Percentiles rank a stretch among this genome's conserved stretches.
These are phyloP conservation scores for Hippocampus mohnikei DNA, from an alignment of 2,113 vertebrate genomes.

Conservation along the genomic window DNA sequence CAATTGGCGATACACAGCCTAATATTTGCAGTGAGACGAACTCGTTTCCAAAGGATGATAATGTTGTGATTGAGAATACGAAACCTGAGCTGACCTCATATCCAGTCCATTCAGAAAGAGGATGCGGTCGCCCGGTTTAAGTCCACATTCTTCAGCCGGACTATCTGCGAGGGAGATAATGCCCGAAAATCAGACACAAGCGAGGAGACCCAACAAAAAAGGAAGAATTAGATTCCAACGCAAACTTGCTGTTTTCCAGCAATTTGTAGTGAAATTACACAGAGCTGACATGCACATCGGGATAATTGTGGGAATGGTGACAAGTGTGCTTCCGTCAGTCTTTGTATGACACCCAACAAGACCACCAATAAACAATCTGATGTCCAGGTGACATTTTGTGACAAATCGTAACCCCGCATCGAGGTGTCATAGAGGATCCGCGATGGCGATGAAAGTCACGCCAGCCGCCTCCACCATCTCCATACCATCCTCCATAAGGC, in stretches of 20 bases:
- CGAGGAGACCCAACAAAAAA: background rate
- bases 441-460: slow-evolving; percentile 62
- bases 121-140: slow-evolving; percentile 90
- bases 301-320: slow-evolving; percentile 16
- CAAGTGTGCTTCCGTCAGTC: slow-evolving; percentile 43
- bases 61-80: slow-evolving; percentile 5
- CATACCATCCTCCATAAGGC: slow-evolving; percentile 62
- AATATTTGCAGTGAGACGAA: slow-evolving; percentile 13
- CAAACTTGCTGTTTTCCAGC: no score
- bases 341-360: slow-evolving; percentile 34
- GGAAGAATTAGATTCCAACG: no score
- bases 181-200: slow-evolving; percentile 9
- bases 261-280: slow-evolving; percentile 1
- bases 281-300: slow-evolving; percentile 21
- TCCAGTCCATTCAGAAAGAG: slow-evolving; percentile 96
- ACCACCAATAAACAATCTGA: slow-evolving; percentile 22
- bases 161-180: slow-evolving; percentile 75
- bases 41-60: background rate
- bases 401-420: slow-evolving; percentile 34
- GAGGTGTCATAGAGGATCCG: slow-evolving; percentile 8
- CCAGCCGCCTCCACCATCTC: slow-evolving; percentile 65
- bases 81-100: slow-evolving; percentile 83
- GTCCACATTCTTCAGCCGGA: slow-evolving; percentile 89
- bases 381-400: slow-evolving; percentile 34
- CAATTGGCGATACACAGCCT: background rate